These are phyloP conservation scores for Hyposoter didymator DNA, from an alignment of 2,888 invertebrate species.

Conservation along the genomic window DNA sequence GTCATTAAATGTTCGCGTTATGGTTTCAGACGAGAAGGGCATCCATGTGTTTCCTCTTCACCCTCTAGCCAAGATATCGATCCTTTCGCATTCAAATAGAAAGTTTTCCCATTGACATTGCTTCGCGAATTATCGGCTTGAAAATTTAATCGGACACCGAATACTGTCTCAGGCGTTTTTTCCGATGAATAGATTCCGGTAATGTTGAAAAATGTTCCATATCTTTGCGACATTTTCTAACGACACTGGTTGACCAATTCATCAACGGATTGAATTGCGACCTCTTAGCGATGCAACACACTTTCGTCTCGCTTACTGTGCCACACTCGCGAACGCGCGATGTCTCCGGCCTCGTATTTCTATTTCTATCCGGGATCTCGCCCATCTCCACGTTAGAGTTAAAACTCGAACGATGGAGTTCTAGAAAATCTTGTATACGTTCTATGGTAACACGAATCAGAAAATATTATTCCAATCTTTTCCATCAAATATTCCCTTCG, in stretches of 20 bases:
- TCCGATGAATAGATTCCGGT: not conserved
- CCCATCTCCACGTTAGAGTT: slow-evolving; percentile 33
- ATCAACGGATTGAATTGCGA: slow-evolving; percentile 28
- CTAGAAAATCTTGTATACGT: slow-evolving; percentile 31
- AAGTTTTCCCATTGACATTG: not conserved
- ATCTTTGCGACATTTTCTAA: not conserved
- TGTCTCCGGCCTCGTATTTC: slow-evolving; percentile 54
- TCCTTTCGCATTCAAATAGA: not conserved
- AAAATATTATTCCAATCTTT: not conserved
- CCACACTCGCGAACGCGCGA: slow-evolving; percentile 36
- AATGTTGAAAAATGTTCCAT: not conserved
- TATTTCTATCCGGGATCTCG: slow-evolving; percentile 56
- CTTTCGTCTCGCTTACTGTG: slow-evolving; percentile 10
- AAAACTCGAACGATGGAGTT: slow-evolving; percentile 12
- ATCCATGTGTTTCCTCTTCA: not conserved
- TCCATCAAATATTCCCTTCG: not conserved
- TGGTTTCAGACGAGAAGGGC: not conserved
- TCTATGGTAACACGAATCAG: not conserved
- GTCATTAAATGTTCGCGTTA: not conserved
- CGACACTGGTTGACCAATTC: not conserved
- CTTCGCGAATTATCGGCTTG: too few species aligned
- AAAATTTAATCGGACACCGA: too few species aligned
- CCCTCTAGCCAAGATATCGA: not conserved
- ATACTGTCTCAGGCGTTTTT: not conserved
- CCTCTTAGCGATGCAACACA: slow-evolving; percentile 6